phyloP scores from a whole-genome alignment of 2,113 vertebrate genomes.

The Antidorcas marsupialis region DNA sequence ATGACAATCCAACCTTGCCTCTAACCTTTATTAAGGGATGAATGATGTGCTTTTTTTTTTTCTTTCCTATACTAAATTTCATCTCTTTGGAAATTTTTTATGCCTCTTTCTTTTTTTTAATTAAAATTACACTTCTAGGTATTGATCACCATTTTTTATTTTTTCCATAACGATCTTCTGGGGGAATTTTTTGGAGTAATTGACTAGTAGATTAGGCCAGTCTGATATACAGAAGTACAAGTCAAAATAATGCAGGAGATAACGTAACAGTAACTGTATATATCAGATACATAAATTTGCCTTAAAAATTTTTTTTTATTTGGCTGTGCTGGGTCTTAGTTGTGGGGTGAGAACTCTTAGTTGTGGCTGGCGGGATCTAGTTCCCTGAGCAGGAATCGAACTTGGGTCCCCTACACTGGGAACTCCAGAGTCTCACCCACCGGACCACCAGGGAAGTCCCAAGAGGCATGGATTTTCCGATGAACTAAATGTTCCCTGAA shows the following conservation, averaged over 20 bases:
- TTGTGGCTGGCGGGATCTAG: not conserved
- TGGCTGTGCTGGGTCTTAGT: not conserved
- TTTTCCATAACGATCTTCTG: not conserved
- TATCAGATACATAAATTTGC: not conserved
- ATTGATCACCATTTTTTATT: not conserved
- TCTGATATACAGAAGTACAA: slow-evolving; percentile 2
- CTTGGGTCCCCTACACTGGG: not conserved
- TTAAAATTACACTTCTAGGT: not conserved
- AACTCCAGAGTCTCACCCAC: not conserved
- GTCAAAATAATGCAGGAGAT: not conserved
- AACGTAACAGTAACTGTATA: not conserved
- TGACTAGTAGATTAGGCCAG: not conserved
- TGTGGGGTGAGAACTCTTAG: not conserved
- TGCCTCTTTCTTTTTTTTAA: not conserved
- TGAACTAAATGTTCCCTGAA: not conserved
- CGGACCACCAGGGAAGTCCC: not conserved
- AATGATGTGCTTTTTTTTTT: not conserved
- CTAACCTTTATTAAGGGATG: not conserved
- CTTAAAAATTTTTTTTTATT: not conserved
- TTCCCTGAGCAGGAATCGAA: not conserved
- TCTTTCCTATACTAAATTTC: not conserved
- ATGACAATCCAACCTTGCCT: not conserved
- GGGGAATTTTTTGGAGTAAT: not conserved
- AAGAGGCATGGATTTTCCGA: not conserved
- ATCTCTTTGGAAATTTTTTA: not conserved